Conservation (phyloP, 2,113 vertebrate genomes). For the Urocynchramus pylzowi region DNA sequence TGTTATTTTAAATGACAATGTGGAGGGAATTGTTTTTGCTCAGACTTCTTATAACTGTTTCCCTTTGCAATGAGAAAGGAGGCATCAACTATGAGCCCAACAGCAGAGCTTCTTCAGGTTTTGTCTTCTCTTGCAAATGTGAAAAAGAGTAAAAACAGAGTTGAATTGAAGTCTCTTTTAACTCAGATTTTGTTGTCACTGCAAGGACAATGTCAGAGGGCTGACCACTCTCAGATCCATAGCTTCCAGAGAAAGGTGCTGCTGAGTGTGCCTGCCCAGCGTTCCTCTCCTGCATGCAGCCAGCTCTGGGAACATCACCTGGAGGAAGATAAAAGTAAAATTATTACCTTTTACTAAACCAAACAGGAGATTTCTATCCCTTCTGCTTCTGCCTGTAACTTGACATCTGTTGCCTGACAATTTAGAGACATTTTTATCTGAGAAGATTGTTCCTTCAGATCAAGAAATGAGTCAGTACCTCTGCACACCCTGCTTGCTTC, state of each 20-base stretch:
- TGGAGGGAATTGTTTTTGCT: background rate
- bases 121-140: background rate
- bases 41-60: background rate
- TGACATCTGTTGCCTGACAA: background rate
- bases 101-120: background rate
- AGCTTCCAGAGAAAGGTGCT: background rate
- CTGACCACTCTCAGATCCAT: background rate
- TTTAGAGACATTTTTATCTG: background rate
- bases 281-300: background rate
- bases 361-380: background rate
- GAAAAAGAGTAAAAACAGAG: background rate
- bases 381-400: background rate
- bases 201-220: background rate
- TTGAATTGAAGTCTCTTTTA: background rate
- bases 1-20: background rate
- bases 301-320: background rate
- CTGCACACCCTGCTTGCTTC: background rate
- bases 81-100: background rate
- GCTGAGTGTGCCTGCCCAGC: background rate
- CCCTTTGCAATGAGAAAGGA: background rate
- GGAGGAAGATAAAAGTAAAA: background rate
- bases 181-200: background rate
- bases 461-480: background rate
- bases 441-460: background rate
- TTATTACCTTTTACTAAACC: background rate